phyloP scores from a whole-genome alignment of 2,888 invertebrate species.

The Lithosia quadra region DNA sequence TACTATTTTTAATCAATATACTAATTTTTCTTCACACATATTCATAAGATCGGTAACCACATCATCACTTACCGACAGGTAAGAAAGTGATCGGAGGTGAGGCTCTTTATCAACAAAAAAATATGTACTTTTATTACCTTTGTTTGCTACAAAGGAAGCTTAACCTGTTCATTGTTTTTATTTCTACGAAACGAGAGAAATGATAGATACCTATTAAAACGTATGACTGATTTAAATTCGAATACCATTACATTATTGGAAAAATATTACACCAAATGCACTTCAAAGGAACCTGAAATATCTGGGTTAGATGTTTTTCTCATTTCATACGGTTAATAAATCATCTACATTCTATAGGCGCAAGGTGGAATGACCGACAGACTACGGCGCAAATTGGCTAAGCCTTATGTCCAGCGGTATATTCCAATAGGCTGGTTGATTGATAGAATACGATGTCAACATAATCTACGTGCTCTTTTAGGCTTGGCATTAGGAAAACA shows the following conservation, averaged over 20 bases:
- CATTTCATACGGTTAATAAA: background rate
- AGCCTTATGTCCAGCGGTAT: background rate
- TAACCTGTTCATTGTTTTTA: too few species aligned
- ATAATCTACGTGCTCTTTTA: slow-evolving; percentile 4
- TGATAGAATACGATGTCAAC: slow-evolving; percentile 1
- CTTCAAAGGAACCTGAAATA: background rate
- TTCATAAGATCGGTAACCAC: too few species aligned
- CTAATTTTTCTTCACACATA: background rate
- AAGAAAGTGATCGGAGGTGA: too few species aligned
- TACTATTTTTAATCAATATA: background rate
- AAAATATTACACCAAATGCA: background rate
- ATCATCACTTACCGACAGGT: too few species aligned
- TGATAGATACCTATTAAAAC: background rate
- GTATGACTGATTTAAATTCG: background rate
- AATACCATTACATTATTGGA: background rate
- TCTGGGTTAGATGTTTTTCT: background rate
- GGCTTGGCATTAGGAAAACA: background rate
- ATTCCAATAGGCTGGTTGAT: slow-evolving; percentile 1
- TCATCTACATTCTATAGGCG: background rate
- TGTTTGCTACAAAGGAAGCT: too few species aligned
- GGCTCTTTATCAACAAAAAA: too few species aligned
- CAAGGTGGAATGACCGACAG: background rate
- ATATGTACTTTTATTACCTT: too few species aligned
- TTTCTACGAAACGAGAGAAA: too few species aligned
- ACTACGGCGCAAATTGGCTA: slow-evolving; percentile 1